These are phyloP conservation scores for Sturnira hondurensis DNA, from an alignment of 2,113 vertebrate species.

Conservation along the genomic window DNA sequence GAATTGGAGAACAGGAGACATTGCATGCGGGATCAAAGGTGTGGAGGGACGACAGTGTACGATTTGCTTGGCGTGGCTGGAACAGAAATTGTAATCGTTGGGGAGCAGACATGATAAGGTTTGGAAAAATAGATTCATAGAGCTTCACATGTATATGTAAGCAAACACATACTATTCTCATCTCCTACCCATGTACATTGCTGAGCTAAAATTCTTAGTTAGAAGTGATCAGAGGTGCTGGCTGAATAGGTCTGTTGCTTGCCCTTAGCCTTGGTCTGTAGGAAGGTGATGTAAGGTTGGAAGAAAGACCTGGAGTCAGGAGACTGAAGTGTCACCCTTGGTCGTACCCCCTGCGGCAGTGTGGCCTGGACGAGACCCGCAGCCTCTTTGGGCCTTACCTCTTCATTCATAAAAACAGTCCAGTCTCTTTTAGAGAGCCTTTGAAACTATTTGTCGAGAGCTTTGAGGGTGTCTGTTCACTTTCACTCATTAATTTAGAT, in stretches of 20 bases:
- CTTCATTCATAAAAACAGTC: neutral
- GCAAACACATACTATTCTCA: neutral
- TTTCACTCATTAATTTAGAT: conserved; percentile 34
- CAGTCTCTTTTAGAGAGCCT: neutral
- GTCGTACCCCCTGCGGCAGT: neutral
- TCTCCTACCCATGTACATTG: neutral
- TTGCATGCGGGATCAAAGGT: neutral
- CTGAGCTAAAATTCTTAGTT: neutral
- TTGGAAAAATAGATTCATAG: neutral
- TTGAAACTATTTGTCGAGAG: neutral
- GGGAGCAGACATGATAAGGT: neutral
- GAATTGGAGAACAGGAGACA: neutral
- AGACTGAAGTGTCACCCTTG: neutral
- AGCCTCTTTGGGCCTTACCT: neutral
- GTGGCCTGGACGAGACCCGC: neutral
- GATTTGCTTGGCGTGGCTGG: neutral
- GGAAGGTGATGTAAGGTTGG: neutral
- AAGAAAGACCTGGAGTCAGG: neutral
- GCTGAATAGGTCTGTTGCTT: neutral
- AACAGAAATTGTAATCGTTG: neutral
- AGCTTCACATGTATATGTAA: neutral
- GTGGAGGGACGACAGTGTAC: neutral
- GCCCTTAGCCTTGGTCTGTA: neutral
- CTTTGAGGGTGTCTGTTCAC: neutral
- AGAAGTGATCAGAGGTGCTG: neutral